These are phyloP conservation scores for Crioceris asparagi DNA, from an alignment of 2,888 invertebrate species.

Conservation along the genomic window DNA sequence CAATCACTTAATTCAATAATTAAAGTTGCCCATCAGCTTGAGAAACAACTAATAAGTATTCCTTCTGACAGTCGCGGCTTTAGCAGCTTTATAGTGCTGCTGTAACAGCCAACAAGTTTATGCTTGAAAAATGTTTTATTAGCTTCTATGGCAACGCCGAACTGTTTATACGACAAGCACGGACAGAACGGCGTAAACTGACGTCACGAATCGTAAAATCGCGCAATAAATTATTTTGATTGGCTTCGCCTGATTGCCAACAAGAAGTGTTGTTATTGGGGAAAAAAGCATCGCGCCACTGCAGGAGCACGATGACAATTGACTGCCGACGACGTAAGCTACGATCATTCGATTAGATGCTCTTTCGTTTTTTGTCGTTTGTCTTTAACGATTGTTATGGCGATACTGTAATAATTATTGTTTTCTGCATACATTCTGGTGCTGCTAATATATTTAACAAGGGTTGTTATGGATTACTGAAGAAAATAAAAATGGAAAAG, in stretches of 20 bases:
- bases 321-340: conserved; percentile 8
- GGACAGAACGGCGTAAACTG: conserved; percentile 30
- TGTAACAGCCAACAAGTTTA: conserved; percentile 20
- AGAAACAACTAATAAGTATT: conserved; percentile 18
- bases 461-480: no score
- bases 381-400: no score
- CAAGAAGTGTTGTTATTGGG: conserved; percentile 22
- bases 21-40: conserved; percentile 14
- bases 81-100: conserved; percentile 18
- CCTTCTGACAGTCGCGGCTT: conserved; percentile 16
- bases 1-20: conserved; percentile 17
- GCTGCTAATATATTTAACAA: no score
- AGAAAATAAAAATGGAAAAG: no score
- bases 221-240: conserved; percentile 34
- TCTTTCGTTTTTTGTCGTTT: no score
- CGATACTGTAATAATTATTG: no score
- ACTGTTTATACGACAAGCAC: conserved; percentile 31
- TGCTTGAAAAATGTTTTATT: conserved; percentile 25
- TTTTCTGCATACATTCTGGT: no score
- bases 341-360: no score
- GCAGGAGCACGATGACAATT: conserved; percentile 10
- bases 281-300: conserved; percentile 16
- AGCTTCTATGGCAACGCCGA: conserved; percentile 23
- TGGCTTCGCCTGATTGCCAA: conserved; percentile 33
- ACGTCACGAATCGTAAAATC: conserved; percentile 33